Evolutionary conservation across 2,888 invertebrate species (phyloP).

Genomic region (Tholera decimalis): DNA sequence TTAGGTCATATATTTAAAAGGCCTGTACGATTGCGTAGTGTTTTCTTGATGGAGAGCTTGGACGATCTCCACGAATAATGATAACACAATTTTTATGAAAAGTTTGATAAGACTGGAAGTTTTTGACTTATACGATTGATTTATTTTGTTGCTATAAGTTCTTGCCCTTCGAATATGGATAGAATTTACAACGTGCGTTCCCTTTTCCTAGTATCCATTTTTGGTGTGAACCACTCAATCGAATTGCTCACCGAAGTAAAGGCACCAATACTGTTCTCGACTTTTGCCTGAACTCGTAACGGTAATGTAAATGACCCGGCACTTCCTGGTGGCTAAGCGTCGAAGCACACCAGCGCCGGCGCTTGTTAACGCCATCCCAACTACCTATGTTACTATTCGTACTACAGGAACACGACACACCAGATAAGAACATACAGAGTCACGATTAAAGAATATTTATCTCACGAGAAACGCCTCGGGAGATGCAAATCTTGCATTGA

Average conservation of each 20-base stretch:
- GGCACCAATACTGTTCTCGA: conserved; percentile 81
- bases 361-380: conserved; percentile 82
- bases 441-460: conserved; percentile 83
- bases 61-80: not conserved
- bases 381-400: conserved; percentile 77
- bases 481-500: conserved; percentile 47
- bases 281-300: conserved; percentile 83
- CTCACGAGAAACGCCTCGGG: conserved; percentile 69
- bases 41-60: conserved; percentile 6
- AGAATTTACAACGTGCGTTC: not conserved
- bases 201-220: not conserved
- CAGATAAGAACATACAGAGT: conserved; percentile 84
- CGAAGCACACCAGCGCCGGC: conserved; percentile 69
- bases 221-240: conserved; percentile 63
- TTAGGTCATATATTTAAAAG: conserved; percentile 26
- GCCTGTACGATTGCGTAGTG: conserved; percentile 5
- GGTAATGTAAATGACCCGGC: conserved; percentile 85
- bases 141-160: not conserved
- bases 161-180: not conserved
- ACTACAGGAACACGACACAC: conserved; percentile 81
- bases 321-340: conserved; percentile 83
- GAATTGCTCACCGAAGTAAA: conserved; percentile 75
- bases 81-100: not conserved
- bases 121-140: not conserved
- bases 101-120: not conserved